phyloP scores from a whole-genome alignment of 1,140 invertebrate species.

The Drosophila athabasca region DNA sequence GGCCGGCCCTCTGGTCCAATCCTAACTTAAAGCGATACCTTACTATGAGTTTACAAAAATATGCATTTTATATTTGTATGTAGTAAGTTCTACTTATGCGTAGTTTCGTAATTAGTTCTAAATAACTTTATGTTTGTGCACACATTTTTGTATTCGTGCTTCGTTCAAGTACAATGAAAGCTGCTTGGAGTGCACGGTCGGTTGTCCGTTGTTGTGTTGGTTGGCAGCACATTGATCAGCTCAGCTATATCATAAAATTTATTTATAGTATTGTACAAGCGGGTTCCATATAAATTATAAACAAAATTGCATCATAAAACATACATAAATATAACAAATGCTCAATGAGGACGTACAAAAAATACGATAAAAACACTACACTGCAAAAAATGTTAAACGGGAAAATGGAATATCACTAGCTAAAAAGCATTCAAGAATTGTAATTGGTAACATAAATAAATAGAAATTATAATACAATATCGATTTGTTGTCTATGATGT shows the following conservation, averaged over 20 bases:
- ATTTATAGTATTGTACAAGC: conserved; percentile 50
- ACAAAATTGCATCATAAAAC: conserved; percentile 34
- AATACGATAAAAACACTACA: conserved; percentile 28
- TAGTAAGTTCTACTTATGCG: conserved; percentile 13
- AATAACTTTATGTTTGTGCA: conserved; percentile 67
- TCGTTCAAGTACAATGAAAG: conserved; percentile 55
- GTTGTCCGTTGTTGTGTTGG: not conserved
- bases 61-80: conserved; percentile 44
- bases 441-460: conserved; percentile 15
- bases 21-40: conserved; percentile 40
- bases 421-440: conserved; percentile 46
- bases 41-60: conserved; percentile 78
- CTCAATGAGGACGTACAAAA: conserved; percentile 35
- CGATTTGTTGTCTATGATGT: conserved; percentile 42
- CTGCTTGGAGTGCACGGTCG: conserved; percentile 53
- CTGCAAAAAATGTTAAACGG: conserved; percentile 20
- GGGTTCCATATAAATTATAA: conserved; percentile 23
- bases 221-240: conserved; percentile 43
- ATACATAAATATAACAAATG: conserved; percentile 49
- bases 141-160: conserved; percentile 29
- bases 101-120: conserved; percentile 49
- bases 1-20: not conserved
- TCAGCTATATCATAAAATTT: conserved; percentile 32
- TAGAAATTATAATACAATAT: conserved; percentile 68
- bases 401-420: conserved; percentile 62